phyloP scores from a whole-genome alignment of 1,140 invertebrate species.

The Neodiprion fabricii region DNA sequence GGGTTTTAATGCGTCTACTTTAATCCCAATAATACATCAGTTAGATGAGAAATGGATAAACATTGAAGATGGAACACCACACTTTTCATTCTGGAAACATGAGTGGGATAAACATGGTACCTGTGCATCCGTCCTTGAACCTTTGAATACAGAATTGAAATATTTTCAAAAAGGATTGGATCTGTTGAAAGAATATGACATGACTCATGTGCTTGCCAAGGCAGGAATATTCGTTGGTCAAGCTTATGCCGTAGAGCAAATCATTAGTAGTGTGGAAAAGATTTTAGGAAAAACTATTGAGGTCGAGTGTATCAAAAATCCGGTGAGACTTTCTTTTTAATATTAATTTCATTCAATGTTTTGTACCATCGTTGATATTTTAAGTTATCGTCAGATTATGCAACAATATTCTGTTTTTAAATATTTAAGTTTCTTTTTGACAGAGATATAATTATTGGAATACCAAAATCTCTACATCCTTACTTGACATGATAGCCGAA shows the following conservation, averaged over 20 bases:
- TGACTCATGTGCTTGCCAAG: conserved; percentile 67
- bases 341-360: background rate
- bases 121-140: conserved; percentile 70
- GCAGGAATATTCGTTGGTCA: conserved; percentile 67
- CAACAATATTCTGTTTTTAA: background rate
- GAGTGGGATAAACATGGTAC: conserved; percentile 89
- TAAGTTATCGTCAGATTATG: background rate
- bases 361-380: background rate
- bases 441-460: background rate
- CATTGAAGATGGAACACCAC: conserved; percentile 67
- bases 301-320: conserved; percentile 39
- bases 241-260: conserved; percentile 62
- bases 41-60: conserved; percentile 77
- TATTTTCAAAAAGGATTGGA: conserved; percentile 76
- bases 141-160: conserved; percentile 71
- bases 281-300: conserved; percentile 26
- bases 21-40: conserved; percentile 67
- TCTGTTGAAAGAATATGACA: conserved; percentile 69
- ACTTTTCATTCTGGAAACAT: conserved; percentile 77
- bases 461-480: background rate
- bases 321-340: conserved; percentile 32
- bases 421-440: conserved; percentile 19
- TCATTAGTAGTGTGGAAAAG: conserved; percentile 66
- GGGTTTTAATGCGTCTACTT: conserved; percentile 67
- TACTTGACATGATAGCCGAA: too few relatives aligned